phyloP scores from a whole-genome alignment of 2,888 invertebrate species.

The Heliconius hortense region DNA sequence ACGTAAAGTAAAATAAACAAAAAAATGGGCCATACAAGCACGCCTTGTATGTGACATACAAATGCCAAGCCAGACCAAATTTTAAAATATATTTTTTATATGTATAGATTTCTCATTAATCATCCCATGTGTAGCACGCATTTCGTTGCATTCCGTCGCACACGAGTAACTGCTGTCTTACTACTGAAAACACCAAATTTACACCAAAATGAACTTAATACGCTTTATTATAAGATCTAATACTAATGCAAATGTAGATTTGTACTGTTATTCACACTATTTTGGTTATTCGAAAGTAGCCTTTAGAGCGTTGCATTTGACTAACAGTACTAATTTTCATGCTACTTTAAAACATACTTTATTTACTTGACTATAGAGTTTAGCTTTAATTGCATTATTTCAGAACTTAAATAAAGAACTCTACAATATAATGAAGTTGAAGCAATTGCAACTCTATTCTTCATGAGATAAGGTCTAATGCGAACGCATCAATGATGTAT shows the following conservation, averaged over 20 bases:
- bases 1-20: background rate
- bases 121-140: slow-evolving; percentile 37
- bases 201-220: slow-evolving; percentile 7
- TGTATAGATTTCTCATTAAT: slow-evolving; percentile 27
- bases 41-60: slow-evolving; percentile 5
- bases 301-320: slow-evolving; percentile 36
- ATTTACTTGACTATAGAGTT: accelerated
- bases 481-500: slow-evolving; percentile 18
- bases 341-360: slow-evolving; percentile 18
- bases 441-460: slow-evolving; percentile 8
- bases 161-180: slow-evolving; percentile 68
- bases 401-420: slow-evolving; percentile 17
- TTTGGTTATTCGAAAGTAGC: slow-evolving; percentile 42
- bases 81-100: slow-evolving; percentile 5
- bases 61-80: slow-evolving; percentile 1
- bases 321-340: slow-evolving; percentile 34
- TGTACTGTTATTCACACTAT: slow-evolving; percentile 35
- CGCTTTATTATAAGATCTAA: background rate
- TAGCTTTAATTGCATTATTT: slow-evolving; percentile 13
- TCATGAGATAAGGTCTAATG: background rate
- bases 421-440: background rate
- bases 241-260: slow-evolving; percentile 12
- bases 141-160: slow-evolving; percentile 74
- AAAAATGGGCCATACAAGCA: background rate
- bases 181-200: background rate